Percentiles rank a stretch among this genome's conserved stretches.
Conservation (phyloP, 2,797 vertebrate genomes). For the Myotis vivesi region DNA sequence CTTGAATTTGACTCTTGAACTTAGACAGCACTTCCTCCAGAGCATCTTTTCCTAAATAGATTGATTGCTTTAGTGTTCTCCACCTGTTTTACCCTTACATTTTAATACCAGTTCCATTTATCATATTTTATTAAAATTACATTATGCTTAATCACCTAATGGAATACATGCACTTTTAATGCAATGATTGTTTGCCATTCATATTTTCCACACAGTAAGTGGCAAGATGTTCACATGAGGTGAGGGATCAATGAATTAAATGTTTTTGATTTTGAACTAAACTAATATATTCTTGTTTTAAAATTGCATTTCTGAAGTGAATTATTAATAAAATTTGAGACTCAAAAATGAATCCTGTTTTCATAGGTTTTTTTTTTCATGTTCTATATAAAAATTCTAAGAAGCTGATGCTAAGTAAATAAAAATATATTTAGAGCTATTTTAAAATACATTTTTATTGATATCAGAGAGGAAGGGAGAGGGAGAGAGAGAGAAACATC, state of each 20-base stretch:
- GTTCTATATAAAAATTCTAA: neutral
- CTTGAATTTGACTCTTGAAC: neutral
- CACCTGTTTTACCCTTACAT: neutral
- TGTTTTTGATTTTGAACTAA: neutral
- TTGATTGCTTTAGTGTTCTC: neutral
- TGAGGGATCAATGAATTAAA: neutral
- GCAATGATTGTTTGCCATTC: neutral
- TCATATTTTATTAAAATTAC: neutral
- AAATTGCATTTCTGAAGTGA: constrained; percentile 23
- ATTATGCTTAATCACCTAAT: neutral
- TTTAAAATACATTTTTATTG: too few species aligned
- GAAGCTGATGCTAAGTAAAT: neutral
- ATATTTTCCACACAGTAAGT: neutral
- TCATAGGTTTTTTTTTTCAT: neutral
- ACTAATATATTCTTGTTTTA: neutral
- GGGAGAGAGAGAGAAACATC: too few species aligned
- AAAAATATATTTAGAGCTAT: neutral
- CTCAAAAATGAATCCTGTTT: neutral
- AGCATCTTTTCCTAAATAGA: neutral
- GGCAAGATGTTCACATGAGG: neutral
- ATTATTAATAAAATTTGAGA: constrained; percentile 6
- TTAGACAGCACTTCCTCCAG: neutral
- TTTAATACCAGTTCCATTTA: neutral
- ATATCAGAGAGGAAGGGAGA: too few species aligned
- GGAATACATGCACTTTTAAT: neutral